A percentile compares a stretch with the other conserved stretches of the same genome.
These are phyloP conservation scores for Arctopsyche grandis DNA, from an alignment of 1,140 invertebrate genomes.

Conservation along the genomic window DNA sequence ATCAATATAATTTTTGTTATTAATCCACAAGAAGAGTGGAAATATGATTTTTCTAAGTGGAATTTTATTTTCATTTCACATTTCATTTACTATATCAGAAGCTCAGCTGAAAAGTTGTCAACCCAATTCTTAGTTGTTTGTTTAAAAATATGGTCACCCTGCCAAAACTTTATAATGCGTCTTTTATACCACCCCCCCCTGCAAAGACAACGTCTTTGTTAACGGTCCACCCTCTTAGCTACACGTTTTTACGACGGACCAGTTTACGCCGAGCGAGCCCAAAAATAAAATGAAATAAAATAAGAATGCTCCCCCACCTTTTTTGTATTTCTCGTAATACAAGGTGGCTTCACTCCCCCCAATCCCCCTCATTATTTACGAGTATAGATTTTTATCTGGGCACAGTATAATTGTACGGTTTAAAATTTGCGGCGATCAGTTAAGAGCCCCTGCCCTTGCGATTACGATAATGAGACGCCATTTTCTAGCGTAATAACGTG, in stretches of 20 bases:
- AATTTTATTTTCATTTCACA: too few relatives aligned
- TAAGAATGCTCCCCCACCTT: background rate
- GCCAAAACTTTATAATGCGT: constrained; percentile 32
- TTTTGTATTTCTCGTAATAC: background rate
- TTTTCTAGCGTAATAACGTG: too few relatives aligned
- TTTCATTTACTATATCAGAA: too few relatives aligned
- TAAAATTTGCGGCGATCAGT: background rate
- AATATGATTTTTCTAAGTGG: too few relatives aligned
- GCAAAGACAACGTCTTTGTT: constrained; percentile 26
- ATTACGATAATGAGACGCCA: too few relatives aligned
- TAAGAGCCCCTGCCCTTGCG: too few relatives aligned
- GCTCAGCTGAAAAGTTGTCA: too few relatives aligned
- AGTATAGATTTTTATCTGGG: constrained; percentile 25
- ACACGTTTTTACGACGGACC: constrained; percentile 34
- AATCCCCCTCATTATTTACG: constrained; percentile 28
- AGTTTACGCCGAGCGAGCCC: constrained; percentile 9
- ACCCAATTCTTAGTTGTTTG: too few relatives aligned
- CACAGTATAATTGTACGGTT: background rate
- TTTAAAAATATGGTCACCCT: constrained; percentile 25
- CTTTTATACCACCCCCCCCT: constrained; percentile 2
- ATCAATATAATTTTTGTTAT: too few relatives aligned
- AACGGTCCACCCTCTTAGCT: constrained; percentile 28
- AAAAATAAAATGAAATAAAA: background rate
- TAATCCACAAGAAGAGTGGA: too few relatives aligned
- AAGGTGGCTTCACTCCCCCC: too few relatives aligned